Evolutionary conservation across 23 tunicate species (phyloP), one percentile per base, ranked within the genome.

Genomic region (Oikopleura vanhoeffeni): DNA sequence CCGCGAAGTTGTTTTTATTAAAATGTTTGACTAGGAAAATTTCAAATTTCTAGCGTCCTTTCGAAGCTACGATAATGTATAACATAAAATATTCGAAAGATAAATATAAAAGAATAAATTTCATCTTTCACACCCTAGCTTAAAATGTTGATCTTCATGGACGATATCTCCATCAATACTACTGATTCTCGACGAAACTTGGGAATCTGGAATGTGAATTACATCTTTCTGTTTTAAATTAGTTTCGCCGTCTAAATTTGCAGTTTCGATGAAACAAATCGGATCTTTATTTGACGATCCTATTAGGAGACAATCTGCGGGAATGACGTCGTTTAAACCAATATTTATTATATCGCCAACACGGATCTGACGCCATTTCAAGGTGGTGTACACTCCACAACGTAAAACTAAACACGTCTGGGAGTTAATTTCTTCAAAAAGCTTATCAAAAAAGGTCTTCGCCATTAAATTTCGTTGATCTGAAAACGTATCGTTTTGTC

Each of bases 311-410:
- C 90, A 40, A 58, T 93, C 98, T 13, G 98, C 98, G 0, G 98
- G 98, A 39, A 93, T 93, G 41, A 89, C 91, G 39, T 76, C 64
- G 85, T 93, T 93, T 86, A 92, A 90, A 28, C 83, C 87, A 85
- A 93, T 87, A 0, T 93, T 91, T 33, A 93, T 93, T 41, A 93
- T 90, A 85, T 93, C 98, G 1, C 98, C 98, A 34, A 93, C 98
- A 41, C 86, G 87, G 0, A 93, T 67, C 28, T 87, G 76, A 27
- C 89, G 64, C 98, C 98, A 93, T 32, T 85, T 85, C 42, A 86
- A 57, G 18, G 18, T 18, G 8, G 60, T 49, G 8, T 8, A 8
- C 8, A 8, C 60, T 49, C 18, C 60, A 8, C 18, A 39, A 82
- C 32, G 39, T 82, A 39, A 1, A 39, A 8, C 84, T 34, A 18